A percentile compares a stretch with the other conserved stretches of the same genome.
These are phyloP conservation scores for Eonycteris spelaea DNA, from an alignment of 2,113 vertebrate species.

Conservation along the genomic window DNA sequence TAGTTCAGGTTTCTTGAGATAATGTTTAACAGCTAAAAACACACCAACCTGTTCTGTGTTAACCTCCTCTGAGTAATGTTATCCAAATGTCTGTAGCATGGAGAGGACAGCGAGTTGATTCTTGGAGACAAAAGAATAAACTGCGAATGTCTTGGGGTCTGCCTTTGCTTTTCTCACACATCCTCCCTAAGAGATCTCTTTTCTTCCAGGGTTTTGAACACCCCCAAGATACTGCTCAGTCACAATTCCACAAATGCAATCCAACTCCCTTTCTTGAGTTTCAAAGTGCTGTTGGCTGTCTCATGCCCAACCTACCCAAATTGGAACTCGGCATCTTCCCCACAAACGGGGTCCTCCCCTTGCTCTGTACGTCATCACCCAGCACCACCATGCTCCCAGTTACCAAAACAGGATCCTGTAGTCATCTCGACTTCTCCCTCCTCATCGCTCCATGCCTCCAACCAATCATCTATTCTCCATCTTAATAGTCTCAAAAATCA, in stretches of 20 bases:
- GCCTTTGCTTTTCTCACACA: not conserved
- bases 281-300: not conserved
- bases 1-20: not conserved
- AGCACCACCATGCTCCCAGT: fast-evolving
- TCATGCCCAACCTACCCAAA: not conserved
- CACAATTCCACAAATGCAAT: not conserved
- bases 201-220: not conserved
- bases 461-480: not conserved
- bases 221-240: not conserved
- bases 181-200: not conserved
- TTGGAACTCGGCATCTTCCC: not conserved
- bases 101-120: not conserved
- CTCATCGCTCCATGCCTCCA: not conserved
- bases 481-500: not conserved
- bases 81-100: not conserved
- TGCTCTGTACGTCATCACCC: not conserved
- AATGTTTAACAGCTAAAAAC: not conserved
- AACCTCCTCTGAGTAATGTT: not conserved
- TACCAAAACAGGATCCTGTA: not conserved
- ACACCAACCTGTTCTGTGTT: not conserved
- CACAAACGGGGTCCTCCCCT: not conserved
- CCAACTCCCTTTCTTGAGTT: not conserved
- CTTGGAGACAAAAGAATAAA: not conserved
- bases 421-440: not conserved
- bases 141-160: not conserved